Conservation (phyloP, 2,888 invertebrate species). For the Criorhina ranunculi region DNA sequence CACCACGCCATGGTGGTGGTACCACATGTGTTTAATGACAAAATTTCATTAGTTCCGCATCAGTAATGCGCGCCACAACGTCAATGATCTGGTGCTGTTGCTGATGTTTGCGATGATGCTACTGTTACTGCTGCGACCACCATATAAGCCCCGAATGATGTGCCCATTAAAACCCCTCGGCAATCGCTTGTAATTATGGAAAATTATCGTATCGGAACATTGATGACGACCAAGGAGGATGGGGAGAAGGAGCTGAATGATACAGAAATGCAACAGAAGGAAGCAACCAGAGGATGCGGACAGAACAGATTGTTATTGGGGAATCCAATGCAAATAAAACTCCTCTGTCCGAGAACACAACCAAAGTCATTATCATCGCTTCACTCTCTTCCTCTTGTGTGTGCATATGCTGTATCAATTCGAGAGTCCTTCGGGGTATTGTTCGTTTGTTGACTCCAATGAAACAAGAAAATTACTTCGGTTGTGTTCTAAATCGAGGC, state of each 20-base stretch:
- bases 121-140: conserved; percentile 69
- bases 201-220: conserved; percentile 76
- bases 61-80: conserved; percentile 75
- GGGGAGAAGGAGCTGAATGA: conserved; percentile 3
- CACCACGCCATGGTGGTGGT: conserved; percentile 34
- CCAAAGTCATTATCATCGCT: conserved; percentile 66
- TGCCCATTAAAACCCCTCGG: conserved; percentile 73
- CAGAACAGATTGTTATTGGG: conserved; percentile 54
- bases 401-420: conserved; percentile 56
- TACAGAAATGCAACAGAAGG: background rate
- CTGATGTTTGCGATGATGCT: conserved; percentile 58
- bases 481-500: too few species aligned
- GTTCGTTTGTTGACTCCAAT: conserved; percentile 2
- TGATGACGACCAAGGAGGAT: conserved; percentile 58
- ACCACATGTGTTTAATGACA: conserved; percentile 76
- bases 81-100: conserved; percentile 72
- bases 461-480: conserved; percentile 7
- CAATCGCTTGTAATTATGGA: conserved; percentile 75
- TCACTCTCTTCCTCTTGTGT: conserved; percentile 62
- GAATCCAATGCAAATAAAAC: conserved; percentile 70
- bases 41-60: conserved; percentile 77
- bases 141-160: conserved; percentile 70
- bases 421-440: conserved; percentile 50
- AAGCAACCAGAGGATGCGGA: background rate
- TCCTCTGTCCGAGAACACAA: conserved; percentile 61